These are phyloP conservation scores for Agraylea sexmaculata DNA, from an alignment of 1,140 invertebrate genomes.

Conservation along the genomic window DNA sequence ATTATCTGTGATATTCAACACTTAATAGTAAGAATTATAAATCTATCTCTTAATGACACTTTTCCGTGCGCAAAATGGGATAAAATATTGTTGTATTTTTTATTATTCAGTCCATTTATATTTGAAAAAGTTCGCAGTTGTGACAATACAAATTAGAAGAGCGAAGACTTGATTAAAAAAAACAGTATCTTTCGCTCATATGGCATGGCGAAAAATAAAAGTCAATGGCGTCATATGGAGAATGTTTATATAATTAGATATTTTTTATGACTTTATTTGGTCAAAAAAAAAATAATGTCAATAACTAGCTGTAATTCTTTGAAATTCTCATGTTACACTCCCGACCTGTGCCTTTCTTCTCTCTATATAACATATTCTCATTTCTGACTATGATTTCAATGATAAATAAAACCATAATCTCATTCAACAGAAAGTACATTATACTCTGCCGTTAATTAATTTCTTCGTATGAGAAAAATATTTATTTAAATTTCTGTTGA, in stretches of 20 bases:
- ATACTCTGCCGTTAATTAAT: too few species aligned
- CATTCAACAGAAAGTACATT: too few species aligned
- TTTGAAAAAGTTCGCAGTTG: neutral
- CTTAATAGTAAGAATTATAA: constrained; percentile 11
- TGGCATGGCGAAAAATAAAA: constrained; percentile 1
- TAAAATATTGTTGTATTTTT: constrained; percentile 6
- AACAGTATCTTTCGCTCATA: neutral
- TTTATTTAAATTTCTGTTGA: too few species aligned
- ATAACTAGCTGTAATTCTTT: constrained; percentile 19
- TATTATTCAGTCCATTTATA: neutral
- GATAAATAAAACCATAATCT: too few species aligned
- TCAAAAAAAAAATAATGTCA: constrained; percentile 16
- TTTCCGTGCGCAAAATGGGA: constrained; percentile 1
- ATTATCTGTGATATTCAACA: constrained; percentile 18
- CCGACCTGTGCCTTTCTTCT: constrained; percentile 21
- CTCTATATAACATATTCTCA: constrained; percentile 4
- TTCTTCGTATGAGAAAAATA: too few species aligned
- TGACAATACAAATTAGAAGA: constrained; percentile 2
- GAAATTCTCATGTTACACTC: constrained; percentile 15
- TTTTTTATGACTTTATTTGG: constrained; percentile 1
- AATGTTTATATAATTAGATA: constrained; percentile 1
- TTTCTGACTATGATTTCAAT: too few species aligned
- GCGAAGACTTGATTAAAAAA: neutral
- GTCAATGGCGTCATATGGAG: constrained; percentile 2
- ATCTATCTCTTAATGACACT: constrained; percentile 12